These are phyloP conservation scores for Epiblema foenella DNA, from an alignment of 2,888 invertebrate genomes.

Conservation along the genomic window DNA sequence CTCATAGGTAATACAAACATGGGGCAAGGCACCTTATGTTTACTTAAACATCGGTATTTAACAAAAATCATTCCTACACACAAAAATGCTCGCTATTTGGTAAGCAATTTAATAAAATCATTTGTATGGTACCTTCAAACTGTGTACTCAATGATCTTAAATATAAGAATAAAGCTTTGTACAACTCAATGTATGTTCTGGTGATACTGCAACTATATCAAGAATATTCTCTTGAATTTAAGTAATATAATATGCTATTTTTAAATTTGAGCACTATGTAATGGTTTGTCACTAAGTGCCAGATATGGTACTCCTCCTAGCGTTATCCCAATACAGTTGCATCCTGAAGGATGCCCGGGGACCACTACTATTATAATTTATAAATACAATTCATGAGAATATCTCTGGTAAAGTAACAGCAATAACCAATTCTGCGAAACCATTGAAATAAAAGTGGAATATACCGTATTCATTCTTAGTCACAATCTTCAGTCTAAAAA, in stretches of 20 bases:
- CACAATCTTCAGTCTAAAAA: neutral
- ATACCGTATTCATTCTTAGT: neutral
- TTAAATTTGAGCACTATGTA: neutral
- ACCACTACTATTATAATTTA: too few relatives aligned
- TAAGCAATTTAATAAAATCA: neutral
- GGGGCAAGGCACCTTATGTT: too few relatives aligned
- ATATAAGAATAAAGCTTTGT: constrained; percentile 40
- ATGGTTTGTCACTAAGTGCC: neutral
- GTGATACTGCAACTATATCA: neutral
- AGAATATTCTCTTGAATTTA: constrained; percentile 4
- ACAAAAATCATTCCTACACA: too few relatives aligned
- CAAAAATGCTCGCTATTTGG: neutral
- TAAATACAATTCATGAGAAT: neutral
- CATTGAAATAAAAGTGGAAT: neutral
- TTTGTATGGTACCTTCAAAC: neutral
- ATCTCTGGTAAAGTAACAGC: neutral
- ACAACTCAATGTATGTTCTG: constrained; percentile 9
- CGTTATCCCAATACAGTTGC: too few relatives aligned
- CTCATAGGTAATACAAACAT: too few relatives aligned
- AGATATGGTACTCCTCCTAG: too few relatives aligned
- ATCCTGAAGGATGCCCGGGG: too few relatives aligned
- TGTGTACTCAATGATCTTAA: constrained; percentile 16
- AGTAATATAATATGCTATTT: neutral
- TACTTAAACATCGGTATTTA: too few relatives aligned
- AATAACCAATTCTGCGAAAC: constrained; percentile 35